phyloP scores from a whole-genome alignment of 2,797 vertebrate species.

The Sebastes itinus region DNA sequence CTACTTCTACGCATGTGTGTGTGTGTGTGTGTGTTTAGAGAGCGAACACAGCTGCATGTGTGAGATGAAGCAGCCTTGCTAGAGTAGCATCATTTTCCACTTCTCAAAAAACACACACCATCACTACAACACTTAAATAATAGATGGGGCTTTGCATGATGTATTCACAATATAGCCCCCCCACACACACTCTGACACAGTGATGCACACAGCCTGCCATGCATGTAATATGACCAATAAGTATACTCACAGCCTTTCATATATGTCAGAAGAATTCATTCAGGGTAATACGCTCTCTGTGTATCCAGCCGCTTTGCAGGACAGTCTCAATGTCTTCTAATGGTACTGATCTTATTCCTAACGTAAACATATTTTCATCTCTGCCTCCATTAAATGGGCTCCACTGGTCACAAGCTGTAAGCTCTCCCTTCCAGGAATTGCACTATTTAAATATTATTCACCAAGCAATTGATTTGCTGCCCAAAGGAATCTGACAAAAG shows the following conservation, averaged over 20 bases:
- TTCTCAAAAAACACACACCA: slow-evolving; percentile 38
- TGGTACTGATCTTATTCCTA: not conserved
- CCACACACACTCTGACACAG: not conserved
- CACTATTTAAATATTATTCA: not conserved
- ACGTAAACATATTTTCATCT: not conserved
- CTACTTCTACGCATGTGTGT: not conserved
- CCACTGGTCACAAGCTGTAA: not conserved
- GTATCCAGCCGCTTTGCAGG: not conserved
- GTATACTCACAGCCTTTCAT: not conserved
- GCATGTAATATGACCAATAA: slow-evolving; percentile 5
- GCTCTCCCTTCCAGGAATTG: not conserved
- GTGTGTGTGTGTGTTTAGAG: slow-evolving; percentile 8
- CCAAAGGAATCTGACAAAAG: not conserved
- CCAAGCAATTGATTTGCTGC: slow-evolving; percentile 16
- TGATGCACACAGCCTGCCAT: not conserved
- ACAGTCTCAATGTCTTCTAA: not conserved
- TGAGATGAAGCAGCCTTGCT: slow-evolving; percentile 39
- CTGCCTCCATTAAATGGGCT: not conserved
- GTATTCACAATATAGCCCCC: slow-evolving; percentile 21
- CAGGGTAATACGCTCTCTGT: not conserved
- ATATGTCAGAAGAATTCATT: not conserved
- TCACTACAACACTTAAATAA: slow-evolving; percentile 48
- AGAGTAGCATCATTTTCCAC: slow-evolving; percentile 41
- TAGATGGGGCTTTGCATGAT: slow-evolving; percentile 49
- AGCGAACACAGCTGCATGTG: slow-evolving; percentile 49